phyloP scores from a whole-genome alignment of 2,888 invertebrate species.

The Drosophila anomalipes region DNA sequence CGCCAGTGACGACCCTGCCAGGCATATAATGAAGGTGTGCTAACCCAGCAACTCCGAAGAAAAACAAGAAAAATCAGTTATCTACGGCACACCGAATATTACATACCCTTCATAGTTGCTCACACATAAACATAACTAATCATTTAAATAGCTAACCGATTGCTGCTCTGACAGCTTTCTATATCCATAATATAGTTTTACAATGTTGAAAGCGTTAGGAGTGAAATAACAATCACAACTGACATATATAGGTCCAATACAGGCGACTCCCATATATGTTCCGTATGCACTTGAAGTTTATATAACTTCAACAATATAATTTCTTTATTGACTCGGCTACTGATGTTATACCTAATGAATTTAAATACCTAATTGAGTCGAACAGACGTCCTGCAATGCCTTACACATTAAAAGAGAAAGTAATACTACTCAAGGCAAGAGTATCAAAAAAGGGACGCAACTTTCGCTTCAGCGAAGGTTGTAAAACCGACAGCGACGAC shows the following conservation, averaged over 20 bases:
- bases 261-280: not conserved
- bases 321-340: not conserved
- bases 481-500: constrained; percentile 78
- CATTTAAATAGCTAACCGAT: not conserved
- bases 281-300: not conserved
- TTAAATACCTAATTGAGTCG: not conserved
- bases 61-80: constrained; percentile 1
- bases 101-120: not conserved
- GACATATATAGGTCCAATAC: not conserved
- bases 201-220: not conserved
- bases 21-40: constrained; percentile 64
- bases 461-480: constrained; percentile 70
- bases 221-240: not conserved
- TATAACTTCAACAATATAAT: not conserved
- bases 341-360: not conserved
- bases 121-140: not conserved
- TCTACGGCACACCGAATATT: not conserved
- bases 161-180: not conserved
- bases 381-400: too few relatives aligned
- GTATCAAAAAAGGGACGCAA: constrained; percentile 33
- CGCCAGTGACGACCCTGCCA: constrained; percentile 46
- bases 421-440: not conserved
- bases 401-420: not conserved
- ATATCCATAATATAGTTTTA: not conserved
- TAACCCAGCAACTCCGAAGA: constrained; percentile 30